Evolutionary conservation across 2,888 invertebrate species (phyloP).

Genomic region (Timema cristinae): DNA sequence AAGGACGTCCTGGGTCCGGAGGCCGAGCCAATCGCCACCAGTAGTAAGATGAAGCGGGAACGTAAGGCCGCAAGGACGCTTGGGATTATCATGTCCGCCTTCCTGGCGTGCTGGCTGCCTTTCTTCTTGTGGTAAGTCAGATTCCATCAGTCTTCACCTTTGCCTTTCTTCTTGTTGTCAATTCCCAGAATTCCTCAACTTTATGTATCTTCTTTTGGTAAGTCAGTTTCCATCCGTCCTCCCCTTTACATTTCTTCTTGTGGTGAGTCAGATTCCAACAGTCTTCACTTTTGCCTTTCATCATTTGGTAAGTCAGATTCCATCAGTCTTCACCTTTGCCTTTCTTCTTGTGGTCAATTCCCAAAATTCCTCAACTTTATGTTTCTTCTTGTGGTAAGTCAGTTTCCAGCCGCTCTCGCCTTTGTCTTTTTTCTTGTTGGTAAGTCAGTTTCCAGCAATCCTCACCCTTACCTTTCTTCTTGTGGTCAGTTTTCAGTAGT

Average conservation of each 20-base stretch:
- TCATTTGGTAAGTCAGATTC: no score
- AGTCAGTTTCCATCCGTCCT: not conserved
- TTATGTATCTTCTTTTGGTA: not conserved
- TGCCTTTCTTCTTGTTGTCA: not conserved
- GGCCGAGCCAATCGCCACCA: conserved; percentile 64
- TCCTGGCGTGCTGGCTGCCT: conserved; percentile 91
- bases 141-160: not conserved
- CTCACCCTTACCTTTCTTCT: conserved; percentile 40
- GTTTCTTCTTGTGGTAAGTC: not conserved
- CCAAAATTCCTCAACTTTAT: not conserved
- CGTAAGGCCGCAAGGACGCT: conserved; percentile 88
- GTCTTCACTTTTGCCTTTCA: conserved; percentile 40
- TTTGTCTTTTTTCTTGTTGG: not conserved
- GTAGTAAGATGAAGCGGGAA: conserved; percentile 83
- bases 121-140: conserved; percentile 87
- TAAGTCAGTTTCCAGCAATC: no score
- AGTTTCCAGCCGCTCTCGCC: not conserved
- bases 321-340: not conserved
- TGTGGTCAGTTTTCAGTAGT: no score
- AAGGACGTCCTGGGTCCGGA: conserved; percentile 30
- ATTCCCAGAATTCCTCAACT: not conserved
- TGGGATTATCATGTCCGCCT: conserved; percentile 95
- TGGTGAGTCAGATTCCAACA: no score
- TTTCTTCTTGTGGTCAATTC: conserved; percentile 2
- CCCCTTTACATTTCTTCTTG: not conserved